Evolutionary conservation across 2,888 invertebrate genomes (phyloP).

Genomic region (Coecobrya sp.): DNA sequence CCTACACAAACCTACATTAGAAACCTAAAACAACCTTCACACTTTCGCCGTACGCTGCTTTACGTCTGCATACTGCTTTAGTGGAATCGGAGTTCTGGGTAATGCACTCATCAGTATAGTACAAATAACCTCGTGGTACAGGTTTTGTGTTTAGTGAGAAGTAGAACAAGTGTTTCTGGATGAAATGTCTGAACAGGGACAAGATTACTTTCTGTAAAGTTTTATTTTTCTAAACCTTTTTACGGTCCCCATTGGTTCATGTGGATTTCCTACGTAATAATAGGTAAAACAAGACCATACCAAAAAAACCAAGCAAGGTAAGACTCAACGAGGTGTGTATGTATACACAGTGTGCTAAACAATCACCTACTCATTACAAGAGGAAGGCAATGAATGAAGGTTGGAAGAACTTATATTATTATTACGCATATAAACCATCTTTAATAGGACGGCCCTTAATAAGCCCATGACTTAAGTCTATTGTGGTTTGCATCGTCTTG

Average conservation of each 20-base stretch:
- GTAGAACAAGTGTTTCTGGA: slow-evolving; percentile 61
- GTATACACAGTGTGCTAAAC: neutral
- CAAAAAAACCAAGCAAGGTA: neutral
- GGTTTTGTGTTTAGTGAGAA: slow-evolving; percentile 24
- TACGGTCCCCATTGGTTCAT: slow-evolving; percentile 36
- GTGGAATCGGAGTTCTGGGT: too few relatives aligned
- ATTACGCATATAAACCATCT: slow-evolving; percentile 27
- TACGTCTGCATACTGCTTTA: too few relatives aligned
- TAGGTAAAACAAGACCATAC: slow-evolving; percentile 2
- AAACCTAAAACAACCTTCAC: neutral
- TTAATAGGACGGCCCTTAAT: neutral
- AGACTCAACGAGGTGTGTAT: neutral
- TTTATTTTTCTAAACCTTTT: slow-evolving; percentile 44
- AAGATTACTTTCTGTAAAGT: slow-evolving; percentile 65
- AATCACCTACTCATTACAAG: slow-evolving; percentile 40
- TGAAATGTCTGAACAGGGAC: slow-evolving; percentile 70
- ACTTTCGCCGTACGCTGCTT: too few relatives aligned
- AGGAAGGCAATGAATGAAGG: slow-evolving; percentile 32
- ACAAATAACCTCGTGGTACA: too few relatives aligned
- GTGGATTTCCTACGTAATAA: neutral
- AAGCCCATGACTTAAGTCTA: slow-evolving; percentile 1
- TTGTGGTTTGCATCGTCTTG: slow-evolving; percentile 31
- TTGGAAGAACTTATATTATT: slow-evolving; percentile 21
- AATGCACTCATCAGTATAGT: too few relatives aligned
- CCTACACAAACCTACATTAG: neutral